Evolutionary conservation across 2,888 invertebrate genomes (phyloP), one percentile per base, ranked within the genome.

Genomic region (Rhagium mordax): DNA sequence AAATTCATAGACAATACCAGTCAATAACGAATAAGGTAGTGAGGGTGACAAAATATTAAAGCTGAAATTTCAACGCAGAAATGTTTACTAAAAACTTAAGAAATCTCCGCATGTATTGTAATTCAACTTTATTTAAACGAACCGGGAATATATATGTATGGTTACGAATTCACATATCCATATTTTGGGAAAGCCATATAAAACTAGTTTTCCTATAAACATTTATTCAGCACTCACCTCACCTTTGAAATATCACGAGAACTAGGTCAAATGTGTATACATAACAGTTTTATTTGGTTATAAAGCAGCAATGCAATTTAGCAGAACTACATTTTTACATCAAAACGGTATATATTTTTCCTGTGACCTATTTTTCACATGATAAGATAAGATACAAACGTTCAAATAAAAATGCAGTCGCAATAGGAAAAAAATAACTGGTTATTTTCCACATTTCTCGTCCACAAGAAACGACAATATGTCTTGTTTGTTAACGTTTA

Each of bases 231-330:
- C 13, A 41, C 33, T 59, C 20, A 33, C 18, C 5, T 59, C 16
- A 41, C n/a, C 41, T 41, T 33, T 59, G 59, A 59, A 59, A 29
- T 59, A 16, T 29, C 33, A 33, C 10, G 49, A 29, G 27, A 64
- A 64, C n/a, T 64, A 64, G 64, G 64, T 51, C 51, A 61, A 24
- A 24, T 64, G 51, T 64, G 49, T 64, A 64, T 16, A 64, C 49
- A 64, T 41, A 55, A 24, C 16, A 27, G 2, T 51, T n/a, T 64
- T 64, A 64, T 64, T 64, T 49, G 49, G 27, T 18, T 64, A 29
- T 64, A 64, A 64, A 51, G 48, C 48, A 51, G 48, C 48, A 49
- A 48, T 51, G 48, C 16, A 51, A 16, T 64, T 49, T 16, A 48
- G 49, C 16, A 27, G 29, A 29, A 51, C 51, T 49, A 18, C 49